phyloP scores from a whole-genome alignment of 2,888 invertebrate genomes.

The Heliconius ethilla region DNA sequence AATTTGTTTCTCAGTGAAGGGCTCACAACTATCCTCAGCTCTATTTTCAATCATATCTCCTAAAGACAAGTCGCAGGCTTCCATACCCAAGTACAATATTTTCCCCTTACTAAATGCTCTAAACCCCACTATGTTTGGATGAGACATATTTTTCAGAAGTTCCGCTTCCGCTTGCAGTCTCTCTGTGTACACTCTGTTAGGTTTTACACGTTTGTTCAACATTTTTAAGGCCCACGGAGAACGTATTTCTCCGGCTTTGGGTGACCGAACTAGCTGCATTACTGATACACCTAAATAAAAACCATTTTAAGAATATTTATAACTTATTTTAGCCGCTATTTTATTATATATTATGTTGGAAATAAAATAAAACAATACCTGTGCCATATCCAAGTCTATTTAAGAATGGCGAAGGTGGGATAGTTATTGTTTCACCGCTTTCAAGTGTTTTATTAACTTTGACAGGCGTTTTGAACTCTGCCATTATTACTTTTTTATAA shows the following conservation, averaged over 20 bases:
- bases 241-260: constrained; percentile 84
- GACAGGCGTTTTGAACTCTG: constrained; percentile 70
- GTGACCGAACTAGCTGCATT: constrained; percentile 88
- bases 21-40: constrained; percentile 79
- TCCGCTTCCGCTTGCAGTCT: constrained; percentile 87
- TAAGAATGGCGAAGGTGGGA: constrained; percentile 88
- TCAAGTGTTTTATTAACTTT: constrained; percentile 58
- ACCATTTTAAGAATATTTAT: not conserved
- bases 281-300: constrained; percentile 85
- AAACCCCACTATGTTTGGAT: constrained; percentile 93
- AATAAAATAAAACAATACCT: constrained; percentile 70
- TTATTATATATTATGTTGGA: not conserved
- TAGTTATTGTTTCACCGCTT: constrained; percentile 66
- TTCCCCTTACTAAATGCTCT: constrained; percentile 78
- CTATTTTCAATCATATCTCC: constrained; percentile 88
- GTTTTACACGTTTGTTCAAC: constrained; percentile 79
- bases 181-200: constrained; percentile 70
- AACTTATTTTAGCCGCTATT: not conserved
- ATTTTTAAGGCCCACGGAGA: constrained; percentile 95
- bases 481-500: constrained; percentile 39
- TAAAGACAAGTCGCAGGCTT: constrained; percentile 87
- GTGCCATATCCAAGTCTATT: constrained; percentile 89
- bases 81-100: constrained; percentile 88
- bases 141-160: constrained; percentile 85
- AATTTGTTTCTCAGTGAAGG: constrained; percentile 84